Evolutionary conservation across 2,797 vertebrate genomes (phyloP).

Genomic region (Sebastes matsubarae): DNA sequence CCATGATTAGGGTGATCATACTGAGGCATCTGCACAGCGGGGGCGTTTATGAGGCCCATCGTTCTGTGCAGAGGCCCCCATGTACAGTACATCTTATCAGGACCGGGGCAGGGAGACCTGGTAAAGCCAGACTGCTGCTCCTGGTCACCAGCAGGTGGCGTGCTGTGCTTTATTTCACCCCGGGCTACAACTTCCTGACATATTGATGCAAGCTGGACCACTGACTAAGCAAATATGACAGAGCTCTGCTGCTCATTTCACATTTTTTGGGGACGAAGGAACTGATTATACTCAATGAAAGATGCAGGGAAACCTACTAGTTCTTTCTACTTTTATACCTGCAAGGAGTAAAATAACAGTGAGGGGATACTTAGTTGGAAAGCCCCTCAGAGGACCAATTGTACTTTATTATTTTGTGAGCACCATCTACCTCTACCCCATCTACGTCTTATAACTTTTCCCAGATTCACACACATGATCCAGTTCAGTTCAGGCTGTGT

Average conservation of each 20-base stretch:
- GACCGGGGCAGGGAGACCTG: neutral
- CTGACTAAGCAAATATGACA: neutral
- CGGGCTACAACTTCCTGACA: neutral
- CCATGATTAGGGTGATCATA: neutral
- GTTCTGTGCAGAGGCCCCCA: neutral
- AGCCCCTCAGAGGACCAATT: neutral
- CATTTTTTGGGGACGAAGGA: neutral
- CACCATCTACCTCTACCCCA: neutral
- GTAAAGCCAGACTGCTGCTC: neutral
- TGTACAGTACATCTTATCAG: conserved; percentile 29
- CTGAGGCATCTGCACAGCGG: neutral
- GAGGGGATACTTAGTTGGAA: neutral
- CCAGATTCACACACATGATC: neutral
- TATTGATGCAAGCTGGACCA: neutral
- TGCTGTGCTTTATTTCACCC: neutral
- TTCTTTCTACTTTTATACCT: neutral
- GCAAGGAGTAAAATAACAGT: neutral
- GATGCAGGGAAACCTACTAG: neutral
- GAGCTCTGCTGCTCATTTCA: neutral
- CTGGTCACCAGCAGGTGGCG: conserved; percentile 59
- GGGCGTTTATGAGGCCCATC: conserved; percentile 14
- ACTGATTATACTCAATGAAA: neutral
- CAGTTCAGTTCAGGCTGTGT: neutral
- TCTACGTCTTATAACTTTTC: neutral
- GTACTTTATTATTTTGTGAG: neutral